A percentile compares a stretch with the other conserved stretches of the same genome.
Evolutionary conservation across 1,140 invertebrate species (phyloP).

Genomic region (Aphelinus atriplicis): DNA sequence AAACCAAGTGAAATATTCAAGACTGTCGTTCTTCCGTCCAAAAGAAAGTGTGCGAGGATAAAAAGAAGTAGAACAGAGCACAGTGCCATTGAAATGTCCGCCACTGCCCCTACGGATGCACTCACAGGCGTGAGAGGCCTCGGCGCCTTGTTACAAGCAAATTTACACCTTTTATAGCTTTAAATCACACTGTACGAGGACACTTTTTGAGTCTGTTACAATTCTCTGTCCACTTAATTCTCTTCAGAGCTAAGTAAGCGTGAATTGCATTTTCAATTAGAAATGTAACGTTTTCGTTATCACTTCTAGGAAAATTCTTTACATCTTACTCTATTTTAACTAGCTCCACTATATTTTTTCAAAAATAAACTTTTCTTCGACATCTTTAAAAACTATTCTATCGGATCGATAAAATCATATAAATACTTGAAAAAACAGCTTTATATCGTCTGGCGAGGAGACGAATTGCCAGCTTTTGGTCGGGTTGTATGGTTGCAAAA

Average conservation of each 20-base stretch:
- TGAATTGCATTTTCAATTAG: no score
- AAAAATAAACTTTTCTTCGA: neutral
- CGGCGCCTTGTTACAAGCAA: constrained; percentile 19
- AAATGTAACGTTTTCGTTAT: no score
- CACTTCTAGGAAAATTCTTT: no score
- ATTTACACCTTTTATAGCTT: constrained; percentile 18
- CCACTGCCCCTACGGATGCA: constrained; percentile 7
- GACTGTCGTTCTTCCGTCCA: constrained; percentile 19
- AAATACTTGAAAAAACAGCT: no score
- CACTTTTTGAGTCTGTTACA: constrained; percentile 3
- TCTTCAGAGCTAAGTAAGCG: no score
- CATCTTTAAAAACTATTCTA: no score
- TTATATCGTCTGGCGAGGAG: no score
- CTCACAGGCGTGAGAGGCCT: neutral
- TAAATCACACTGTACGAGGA: neutral
- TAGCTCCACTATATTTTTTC: neutral
- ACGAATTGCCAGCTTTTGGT: no score
- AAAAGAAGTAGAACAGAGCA: constrained; percentile 8
- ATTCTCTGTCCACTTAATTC: neutral
- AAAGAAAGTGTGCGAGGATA: neutral
- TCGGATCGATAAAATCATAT: no score
- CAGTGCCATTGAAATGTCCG: constrained; percentile 33
- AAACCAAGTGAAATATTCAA: constrained; percentile 50
- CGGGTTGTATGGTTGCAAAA: no score
- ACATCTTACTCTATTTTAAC: no score